Evolutionary conservation across 2,888 invertebrate species (phyloP), one percentile per base, ranked within the genome.

Genomic region (Bugulina stolonifera): DNA sequence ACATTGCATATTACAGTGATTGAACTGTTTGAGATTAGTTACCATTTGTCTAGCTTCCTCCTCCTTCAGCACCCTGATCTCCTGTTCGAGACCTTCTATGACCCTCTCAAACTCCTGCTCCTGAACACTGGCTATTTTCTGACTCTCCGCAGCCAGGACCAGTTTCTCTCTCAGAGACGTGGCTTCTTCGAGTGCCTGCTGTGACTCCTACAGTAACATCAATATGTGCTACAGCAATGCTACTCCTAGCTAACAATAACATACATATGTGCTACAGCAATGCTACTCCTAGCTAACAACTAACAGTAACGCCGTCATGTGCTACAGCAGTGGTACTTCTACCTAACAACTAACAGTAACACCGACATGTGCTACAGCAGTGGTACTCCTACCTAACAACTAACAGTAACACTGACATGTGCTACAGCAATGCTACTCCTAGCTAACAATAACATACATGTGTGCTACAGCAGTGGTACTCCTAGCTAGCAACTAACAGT

Each of bases 51-150:
- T 76, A 22, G 74, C 74, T 23, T 64, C 64, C 22, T 64, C 29
- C 22, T 34, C 54, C 52, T 79, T 78, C 0, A 81, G 77, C 69
- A 81, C 78, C 10, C 78, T 75, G 22, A 82, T 78, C 73, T 83
- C 81, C 18, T 77, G 77, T 73, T 83, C 82, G 71, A 83, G 77
- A 55, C 80, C 74, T 10, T 78, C 77, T 1, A 83, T 79, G 1
- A 83, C 83, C 71, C 81, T 80, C 73, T 81, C 83, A 73, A 83
- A 83, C 72, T 83, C 83, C 58, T 80, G 77, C 73, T 83, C 83
- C 77, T 80, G 80, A 71, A 76, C 78, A 25, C 80, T 75, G 0
- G 83, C 82, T 25, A 79, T 80, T 69, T 76, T 76, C 78, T 83
- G 82, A 14, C 82, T 82, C 73, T 81, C 78, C 34, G 81, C 81